Evolutionary conservation across 2,888 invertebrate genomes (phyloP).

Genomic region (Acronicta leporina): DNA sequence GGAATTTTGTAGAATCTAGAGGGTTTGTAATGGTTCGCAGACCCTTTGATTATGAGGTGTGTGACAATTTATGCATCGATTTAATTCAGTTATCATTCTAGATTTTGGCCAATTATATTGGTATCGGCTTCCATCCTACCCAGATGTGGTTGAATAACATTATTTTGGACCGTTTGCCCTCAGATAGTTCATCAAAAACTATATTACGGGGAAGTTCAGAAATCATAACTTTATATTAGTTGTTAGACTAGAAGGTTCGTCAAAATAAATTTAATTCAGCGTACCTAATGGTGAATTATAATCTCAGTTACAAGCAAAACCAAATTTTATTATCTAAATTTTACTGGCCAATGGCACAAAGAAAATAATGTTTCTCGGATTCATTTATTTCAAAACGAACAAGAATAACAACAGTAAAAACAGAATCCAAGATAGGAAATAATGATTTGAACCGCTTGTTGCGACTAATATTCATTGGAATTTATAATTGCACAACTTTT

Average conservation of each 20-base stretch:
- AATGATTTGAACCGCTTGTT: conserved; percentile 21
- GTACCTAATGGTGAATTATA: not conserved
- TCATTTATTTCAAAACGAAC: conserved; percentile 6
- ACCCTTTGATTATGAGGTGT: conserved; percentile 5
- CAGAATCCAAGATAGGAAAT: conserved; percentile 17
- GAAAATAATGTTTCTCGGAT: conserved; percentile 3
- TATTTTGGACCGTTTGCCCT: not conserved
- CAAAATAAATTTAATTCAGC: too few species aligned
- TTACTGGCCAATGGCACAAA: conserved; percentile 14
- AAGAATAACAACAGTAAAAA: not conserved
- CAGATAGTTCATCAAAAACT: not conserved
- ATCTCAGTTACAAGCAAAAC: not conserved
- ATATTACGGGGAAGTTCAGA: not conserved
- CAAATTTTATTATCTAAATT: conserved; percentile 11
- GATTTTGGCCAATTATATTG: not conserved
- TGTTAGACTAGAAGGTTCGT: too few species aligned
- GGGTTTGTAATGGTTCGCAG: conserved; percentile 6
- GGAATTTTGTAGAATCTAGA: conserved; percentile 25
- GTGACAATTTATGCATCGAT: conserved; percentile 6
- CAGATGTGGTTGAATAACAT: not conserved
- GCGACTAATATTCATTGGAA: conserved; percentile 46
- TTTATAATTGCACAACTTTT: conserved; percentile 52
- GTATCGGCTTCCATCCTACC: not conserved
- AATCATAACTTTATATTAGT: too few species aligned
- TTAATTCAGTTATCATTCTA: not conserved